Evolutionary conservation across 2,888 invertebrate genomes (phyloP), one percentile per base, ranked within the genome.

Genomic region (Elegia similella): DNA sequence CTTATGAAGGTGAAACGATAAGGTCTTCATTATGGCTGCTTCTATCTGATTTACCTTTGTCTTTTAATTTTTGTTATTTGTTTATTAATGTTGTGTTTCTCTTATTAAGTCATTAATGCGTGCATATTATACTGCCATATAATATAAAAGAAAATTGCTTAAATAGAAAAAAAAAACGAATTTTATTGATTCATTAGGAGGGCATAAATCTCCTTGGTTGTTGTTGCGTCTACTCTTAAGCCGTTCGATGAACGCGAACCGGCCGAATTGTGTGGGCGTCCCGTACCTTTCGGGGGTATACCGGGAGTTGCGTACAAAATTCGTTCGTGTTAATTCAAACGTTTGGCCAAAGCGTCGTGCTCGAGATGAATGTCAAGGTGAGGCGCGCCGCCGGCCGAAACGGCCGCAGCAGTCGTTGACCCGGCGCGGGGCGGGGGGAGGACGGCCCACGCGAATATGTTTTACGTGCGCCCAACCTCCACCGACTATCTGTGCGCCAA

Each of bases 351-450:
- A 86, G 82, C 85, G 81, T 80, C 69, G 84, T 82, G 82, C 77
- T 80, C 80, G 84, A 89, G 90, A 91, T 89, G 90, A 91, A 91
- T 91, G 91, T 91, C 91, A 91, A 91, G 90, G 91, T 90, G 88
- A 91, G 89, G 88, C 84, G 84, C 84, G 85, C 86, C 84, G 84
- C 74, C 85, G 87, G 86, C 89, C 89, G 88, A 89, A 88, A 85
- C 88, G 88, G 83, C 87, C 79, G 82, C 80, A 75, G 82, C 79
- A 82, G 88, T 86, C 89, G 78, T 84, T 84, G 89, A 90, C 88
- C 91, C 80, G 69, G 71, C 38, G 68, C 68, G 74, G 78, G 72
- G 62, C 68, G 73, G 73, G 74, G 72, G 82, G 81, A 79, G 79
- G 78, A 71, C 84, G 82, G 83, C 88, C 87, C 86, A 88, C 89